Evolutionary conservation across 92 coral and sea anemone species (phyloP), one percentile per base, ranked within the genome.

Genomic region (Anthopleura xanthogrammica): DNA sequence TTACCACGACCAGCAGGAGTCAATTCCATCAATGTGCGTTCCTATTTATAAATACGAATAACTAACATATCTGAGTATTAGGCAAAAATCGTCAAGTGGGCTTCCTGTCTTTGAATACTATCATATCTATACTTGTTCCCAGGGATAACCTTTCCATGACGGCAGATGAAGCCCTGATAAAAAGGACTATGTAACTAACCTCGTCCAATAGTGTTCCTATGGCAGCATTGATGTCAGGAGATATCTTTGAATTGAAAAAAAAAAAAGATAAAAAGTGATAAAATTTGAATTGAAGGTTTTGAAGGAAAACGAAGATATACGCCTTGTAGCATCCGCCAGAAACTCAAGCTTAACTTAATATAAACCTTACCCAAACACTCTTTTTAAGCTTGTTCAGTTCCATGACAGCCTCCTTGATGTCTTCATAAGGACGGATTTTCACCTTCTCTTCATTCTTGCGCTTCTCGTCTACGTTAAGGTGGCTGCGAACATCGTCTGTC

Each of bases 1-100:
- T 95, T 95, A 76, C 89, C 85, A 79, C 90, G 88, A 72, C 91
- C 91, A 58, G 89, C 82, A 12, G 98, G 98, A 3, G 95, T 91
- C 76, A 82, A 83, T 65, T 87, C 88, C 5, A 84, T 60, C 78
- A 90, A 42, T 12, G 85, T 76, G 23, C 89, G 88, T 6, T 84
- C 90, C 84, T 81, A 46, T 66, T 13, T 17, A 79, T 40, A 29
- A 46, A 46, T 9, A 46, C 50, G 9, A 46, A 9, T 9, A 2
- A 46, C 5, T 43, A 43, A 43, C 50, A 43, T 43, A n/a, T 7
- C 50, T 46, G 50, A 46, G 50, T 46, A 46, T 46, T 2, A 46
- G 50, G 50, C 7, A 9, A 9, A 9, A 46, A 46, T 0, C 50
- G 50, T 46, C 50, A 46, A 3, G 50, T 46, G 50, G 50, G 50